These are phyloP conservation scores for Bombus sibiricus DNA, from an alignment of 1,140 invertebrate species.

Conservation along the genomic window DNA sequence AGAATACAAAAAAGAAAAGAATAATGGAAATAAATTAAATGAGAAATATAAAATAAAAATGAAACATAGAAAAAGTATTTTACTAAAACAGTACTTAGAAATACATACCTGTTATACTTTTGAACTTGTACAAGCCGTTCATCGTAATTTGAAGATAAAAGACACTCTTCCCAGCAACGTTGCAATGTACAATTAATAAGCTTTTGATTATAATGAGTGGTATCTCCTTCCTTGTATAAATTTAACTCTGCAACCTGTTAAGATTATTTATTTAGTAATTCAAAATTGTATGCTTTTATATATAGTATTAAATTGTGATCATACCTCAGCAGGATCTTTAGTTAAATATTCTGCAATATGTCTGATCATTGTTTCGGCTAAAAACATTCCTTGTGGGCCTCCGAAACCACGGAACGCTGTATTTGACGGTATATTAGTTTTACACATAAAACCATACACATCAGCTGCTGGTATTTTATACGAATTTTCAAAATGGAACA, in stretches of 20 bases:
- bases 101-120: slow-evolving; percentile 88
- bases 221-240: slow-evolving; percentile 91
- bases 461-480: slow-evolving; percentile 89
- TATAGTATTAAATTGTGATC: neutral
- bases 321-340: slow-evolving; percentile 84
- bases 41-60: neutral
- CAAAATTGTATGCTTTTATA: neutral
- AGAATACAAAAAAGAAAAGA: neutral
- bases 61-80: neutral
- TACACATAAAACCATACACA: slow-evolving; percentile 88
- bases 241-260: slow-evolving; percentile 87
- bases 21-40: neutral
- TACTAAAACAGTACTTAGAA: slow-evolving; percentile 3
- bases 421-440: slow-evolving; percentile 94
- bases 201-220: slow-evolving; percentile 91
- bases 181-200: slow-evolving; percentile 90
- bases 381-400: slow-evolving; percentile 94
- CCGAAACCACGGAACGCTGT: slow-evolving; percentile 96
- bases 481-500: slow-evolving; percentile 91
- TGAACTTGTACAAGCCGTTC: slow-evolving; percentile 85
- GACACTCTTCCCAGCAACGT: slow-evolving; percentile 93
- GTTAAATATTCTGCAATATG: slow-evolving; percentile 89
- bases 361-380: slow-evolving; percentile 89
- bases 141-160: slow-evolving; percentile 87
- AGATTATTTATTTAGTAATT: slow-evolving; percentile 13